Evolutionary conservation across 2,113 vertebrate genomes (phyloP).

Genomic region (Chloropsis cyanopogon): DNA sequence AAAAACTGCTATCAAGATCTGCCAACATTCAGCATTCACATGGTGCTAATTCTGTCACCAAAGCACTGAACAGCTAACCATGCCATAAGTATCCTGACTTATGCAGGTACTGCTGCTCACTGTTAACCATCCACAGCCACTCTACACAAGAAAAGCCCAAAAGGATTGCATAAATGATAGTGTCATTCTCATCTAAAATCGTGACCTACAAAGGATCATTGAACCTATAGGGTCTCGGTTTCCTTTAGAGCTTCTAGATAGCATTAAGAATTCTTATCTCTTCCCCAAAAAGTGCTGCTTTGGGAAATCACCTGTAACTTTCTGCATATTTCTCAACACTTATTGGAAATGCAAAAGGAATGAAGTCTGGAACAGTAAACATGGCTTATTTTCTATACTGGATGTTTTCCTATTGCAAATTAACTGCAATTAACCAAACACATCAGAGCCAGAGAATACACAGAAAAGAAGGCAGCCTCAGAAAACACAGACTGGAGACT

Average conservation of each 20-base stretch:
- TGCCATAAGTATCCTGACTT: not conserved
- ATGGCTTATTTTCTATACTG: not conserved
- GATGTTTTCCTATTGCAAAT: not conserved
- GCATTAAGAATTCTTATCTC: not conserved
- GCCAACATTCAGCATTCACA: not conserved
- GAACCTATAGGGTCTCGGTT: not conserved
- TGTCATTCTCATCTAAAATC: not conserved
- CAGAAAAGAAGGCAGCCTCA: not conserved
- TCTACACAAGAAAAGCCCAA: not conserved
- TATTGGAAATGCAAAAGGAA: not conserved
- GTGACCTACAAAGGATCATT: not conserved
- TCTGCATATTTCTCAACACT: not conserved
- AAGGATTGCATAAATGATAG: not conserved
- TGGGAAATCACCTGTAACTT: not conserved
- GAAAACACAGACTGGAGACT: not conserved
- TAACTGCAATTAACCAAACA: not conserved
- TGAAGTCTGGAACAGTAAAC: not conserved
- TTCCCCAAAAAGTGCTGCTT: not conserved
- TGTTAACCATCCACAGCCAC: not conserved
- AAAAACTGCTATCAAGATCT: not conserved
- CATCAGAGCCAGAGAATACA: not conserved
- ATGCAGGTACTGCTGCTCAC: not conserved
- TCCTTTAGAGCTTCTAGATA: not conserved
- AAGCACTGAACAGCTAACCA: not conserved
- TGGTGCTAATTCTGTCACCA: not conserved